Percentiles rank a stretch among this genome's conserved stretches.
Conservation (phyloP, 2,888 invertebrate species). For the Lycia hirtaria region DNA sequence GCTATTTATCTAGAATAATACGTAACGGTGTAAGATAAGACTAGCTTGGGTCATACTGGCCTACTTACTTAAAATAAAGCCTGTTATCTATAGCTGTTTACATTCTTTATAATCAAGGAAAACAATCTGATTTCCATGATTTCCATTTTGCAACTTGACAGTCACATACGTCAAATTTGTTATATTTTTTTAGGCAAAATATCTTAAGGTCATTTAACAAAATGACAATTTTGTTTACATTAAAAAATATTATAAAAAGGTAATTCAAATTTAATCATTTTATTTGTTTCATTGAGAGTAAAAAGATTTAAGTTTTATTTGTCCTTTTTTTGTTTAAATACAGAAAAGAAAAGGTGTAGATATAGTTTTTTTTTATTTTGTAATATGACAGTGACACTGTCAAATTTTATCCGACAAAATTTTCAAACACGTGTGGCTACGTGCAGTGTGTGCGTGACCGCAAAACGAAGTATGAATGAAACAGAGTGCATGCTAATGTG, state of each 20-base stretch:
- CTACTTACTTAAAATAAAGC: constrained; percentile 17
- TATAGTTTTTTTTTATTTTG: no score
- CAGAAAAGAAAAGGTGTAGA: no score
- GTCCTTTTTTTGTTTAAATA: no score
- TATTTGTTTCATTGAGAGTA: no score
- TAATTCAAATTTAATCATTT: no score
- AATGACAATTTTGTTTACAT: background rate
- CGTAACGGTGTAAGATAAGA: constrained; percentile 12
- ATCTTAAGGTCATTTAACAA: background rate
- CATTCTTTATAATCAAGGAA: background rate
- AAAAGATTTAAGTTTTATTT: no score
- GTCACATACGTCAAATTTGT: background rate
- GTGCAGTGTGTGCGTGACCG: constrained; percentile 74
- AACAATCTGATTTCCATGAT: background rate
- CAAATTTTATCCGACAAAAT: constrained; percentile 20
- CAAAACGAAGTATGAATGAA: constrained; percentile 60
- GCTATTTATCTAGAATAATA: constrained; percentile 1
- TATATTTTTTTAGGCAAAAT: background rate
- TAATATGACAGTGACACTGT: background rate
- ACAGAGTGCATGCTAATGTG: constrained; percentile 74
- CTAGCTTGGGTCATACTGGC: constrained; percentile 16
- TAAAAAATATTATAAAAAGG: no score
- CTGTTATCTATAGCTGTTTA: constrained; percentile 15
- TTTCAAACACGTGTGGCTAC: constrained; percentile 55
- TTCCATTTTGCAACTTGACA: background rate